Conservation (phyloP, 2,113 vertebrate species). For the Phrynosoma platyrhinos region DNA sequence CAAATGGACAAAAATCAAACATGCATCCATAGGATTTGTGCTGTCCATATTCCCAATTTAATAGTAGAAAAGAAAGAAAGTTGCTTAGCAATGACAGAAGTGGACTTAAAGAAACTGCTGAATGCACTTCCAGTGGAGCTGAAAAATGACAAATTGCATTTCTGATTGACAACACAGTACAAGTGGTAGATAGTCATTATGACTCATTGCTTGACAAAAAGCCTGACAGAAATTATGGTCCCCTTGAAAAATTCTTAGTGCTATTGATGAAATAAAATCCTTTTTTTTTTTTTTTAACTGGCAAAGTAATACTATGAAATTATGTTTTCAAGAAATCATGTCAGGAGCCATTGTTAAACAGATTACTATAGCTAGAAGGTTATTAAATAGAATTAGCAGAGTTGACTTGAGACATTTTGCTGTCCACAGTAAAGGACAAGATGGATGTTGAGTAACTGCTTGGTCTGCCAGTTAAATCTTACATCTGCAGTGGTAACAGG, state of each 20-base stretch:
- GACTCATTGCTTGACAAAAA: slow-evolving; percentile 21
- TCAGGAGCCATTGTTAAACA: not conserved
- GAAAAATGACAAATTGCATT: not conserved
- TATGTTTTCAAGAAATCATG: not conserved
- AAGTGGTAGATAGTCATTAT: slow-evolving; percentile 17
- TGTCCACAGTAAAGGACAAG: too few relatives aligned
- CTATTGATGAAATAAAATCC: not conserved
- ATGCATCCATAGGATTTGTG: not conserved
- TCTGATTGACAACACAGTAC: slow-evolving; percentile 10
- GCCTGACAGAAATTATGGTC: not conserved
- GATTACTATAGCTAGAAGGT: not conserved
- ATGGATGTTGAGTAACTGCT: too few relatives aligned
- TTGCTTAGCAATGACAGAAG: slow-evolving; percentile 7
- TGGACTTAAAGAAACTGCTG: not conserved
- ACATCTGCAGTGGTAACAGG: too few relatives aligned
- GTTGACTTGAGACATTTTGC: not conserved
- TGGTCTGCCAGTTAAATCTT: too few relatives aligned
- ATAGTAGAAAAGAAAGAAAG: not conserved
- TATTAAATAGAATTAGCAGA: not conserved
- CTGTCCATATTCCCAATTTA: slow-evolving; percentile 14
- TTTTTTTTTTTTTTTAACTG: not conserved
- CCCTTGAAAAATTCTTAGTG: not conserved
- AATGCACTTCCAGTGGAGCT: not conserved
- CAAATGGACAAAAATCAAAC: not conserved
- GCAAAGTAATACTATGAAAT: not conserved